Evolutionary conservation across 2,797 vertebrate genomes (phyloP).

Genomic region (Smutsia gigantea): DNA sequence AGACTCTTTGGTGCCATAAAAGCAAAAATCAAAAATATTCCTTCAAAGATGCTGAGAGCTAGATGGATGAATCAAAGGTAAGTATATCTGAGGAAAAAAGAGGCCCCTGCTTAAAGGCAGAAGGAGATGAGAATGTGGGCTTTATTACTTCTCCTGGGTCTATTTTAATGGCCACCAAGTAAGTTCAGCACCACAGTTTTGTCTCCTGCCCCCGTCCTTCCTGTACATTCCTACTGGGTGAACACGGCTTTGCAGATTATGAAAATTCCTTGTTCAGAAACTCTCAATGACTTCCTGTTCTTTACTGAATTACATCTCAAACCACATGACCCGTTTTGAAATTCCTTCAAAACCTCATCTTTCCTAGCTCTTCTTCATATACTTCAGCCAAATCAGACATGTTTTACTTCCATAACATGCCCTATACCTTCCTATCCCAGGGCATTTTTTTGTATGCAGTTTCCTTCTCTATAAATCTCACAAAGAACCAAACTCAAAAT

Average conservation of each 20-base stretch:
- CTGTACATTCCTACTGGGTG: background rate
- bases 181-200: background rate
- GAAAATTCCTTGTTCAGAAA: background rate
- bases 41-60: background rate
- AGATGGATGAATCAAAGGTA: background rate
- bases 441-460: background rate
- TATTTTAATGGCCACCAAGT: background rate
- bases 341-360: slow-evolving; percentile 23
- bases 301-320: background rate
- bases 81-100: background rate
- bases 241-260: background rate
- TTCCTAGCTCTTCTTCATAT: background rate
- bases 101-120: accelerated
- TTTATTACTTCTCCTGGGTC: background rate
- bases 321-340: background rate
- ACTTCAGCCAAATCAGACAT: background rate
- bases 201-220: background rate
- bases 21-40: background rate
- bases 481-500: background rate
- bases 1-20: background rate
- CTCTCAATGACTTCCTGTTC: background rate
- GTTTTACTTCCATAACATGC: background rate
- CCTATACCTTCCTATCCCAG: background rate
- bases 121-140: background rate
- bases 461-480: slow-evolving; percentile 6